Base-by-base conservation (phyloP, 2,797 vertebrate genomes). In the Siniperca undulata region DNA sequence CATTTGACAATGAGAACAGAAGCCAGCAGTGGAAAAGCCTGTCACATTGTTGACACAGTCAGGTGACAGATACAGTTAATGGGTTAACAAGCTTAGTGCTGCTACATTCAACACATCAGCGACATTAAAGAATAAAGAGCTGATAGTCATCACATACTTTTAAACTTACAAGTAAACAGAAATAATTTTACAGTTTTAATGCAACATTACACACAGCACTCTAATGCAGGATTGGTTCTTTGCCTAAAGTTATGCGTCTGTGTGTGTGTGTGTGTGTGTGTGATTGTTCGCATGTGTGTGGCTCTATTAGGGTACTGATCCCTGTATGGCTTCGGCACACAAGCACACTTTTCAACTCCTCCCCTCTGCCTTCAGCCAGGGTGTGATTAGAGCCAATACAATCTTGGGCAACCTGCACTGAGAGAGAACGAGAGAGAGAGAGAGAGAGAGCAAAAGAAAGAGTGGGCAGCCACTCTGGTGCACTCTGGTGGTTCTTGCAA, bases 361-460 rank as follows among this genome's bases (percentile, higher is more conserved):
- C 94, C 94, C 92, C 89, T 88, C 72, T 71, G 84, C 80, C 72
- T 88, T 86, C 70, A 92, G 93, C 65, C 84, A 78, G 90, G 73
- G 93, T 91, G 88, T 91, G 93, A 95, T 92, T 92, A 90, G 72
- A 94, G 92, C 91, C 92, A 93, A 92, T 89, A 87, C 91, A 92
- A 84, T 89, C 89, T 95, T 88, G 90, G 78, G 70, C 86, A 88
- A 92, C 92, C 89, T 91, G 86, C 85, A 84, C 65, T 3, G 78
- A 80, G 81, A 78, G 83, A 70, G 82, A 55, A n/a, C n/a, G 76
- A 73, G 82, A 85, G 87, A 70, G 58, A 65, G 66, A 67, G 71
- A 85, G 87, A 70, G 81, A 76, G 80, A 74, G 72, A 83, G 84
- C 30, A 86, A 91, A 84, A 86, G 89, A 83, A 72, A 90, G 79